Base-by-base conservation (phyloP, 2,113 vertebrate species). In the Trichomycterus rosablanca region DNA sequence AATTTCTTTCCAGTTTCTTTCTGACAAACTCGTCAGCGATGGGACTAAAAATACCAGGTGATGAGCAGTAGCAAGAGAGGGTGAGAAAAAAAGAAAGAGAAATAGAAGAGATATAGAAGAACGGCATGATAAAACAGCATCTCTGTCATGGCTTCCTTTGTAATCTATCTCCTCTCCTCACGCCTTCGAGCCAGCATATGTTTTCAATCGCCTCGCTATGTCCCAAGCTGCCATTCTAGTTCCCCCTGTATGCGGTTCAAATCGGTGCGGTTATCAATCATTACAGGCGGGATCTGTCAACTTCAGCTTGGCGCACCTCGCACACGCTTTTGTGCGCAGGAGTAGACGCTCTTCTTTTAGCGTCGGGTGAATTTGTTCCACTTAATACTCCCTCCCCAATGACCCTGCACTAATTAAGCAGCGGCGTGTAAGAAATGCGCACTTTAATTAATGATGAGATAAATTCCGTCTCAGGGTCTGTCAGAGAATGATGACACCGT, bases 361-460 rank as follows among this genome's bases (percentile, higher is more conserved):
- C 94, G 96, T 89, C 90, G 88, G 88, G 88, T 90, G 89, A 95
- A 97, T 97, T 97, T 97, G 94, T 98, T 97, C 93, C 93, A 95
- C 92, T 97, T 98, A 98, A 97, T 97, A 97, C 97, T 92, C 91
- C 91, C 92, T 97, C 94, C 94, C 95, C 94, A 94, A 97, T 97
- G 94, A 97, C 94, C 91, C 91, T 91, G 86, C 88, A 91, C 93
- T 95, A 97, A 97, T 97, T 97, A 98, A 96, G 91, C 91, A 89
- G 90, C 92, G 90, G 92, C 91, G 92, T 96, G 92, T 95, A 93
- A 93, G 92, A 96, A 95, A 97, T 93, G 94, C 92, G 92, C 95
- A 93, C 90, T 92, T 98, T 98, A 97, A 98, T 97, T 97, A 98
- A 98, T 97, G 93, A 98, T 94, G 94, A 97, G 94, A 97, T 97